Base-by-base conservation (phyloP, 2,113 vertebrate species). In the Cynopterus brachyotis region DNA sequence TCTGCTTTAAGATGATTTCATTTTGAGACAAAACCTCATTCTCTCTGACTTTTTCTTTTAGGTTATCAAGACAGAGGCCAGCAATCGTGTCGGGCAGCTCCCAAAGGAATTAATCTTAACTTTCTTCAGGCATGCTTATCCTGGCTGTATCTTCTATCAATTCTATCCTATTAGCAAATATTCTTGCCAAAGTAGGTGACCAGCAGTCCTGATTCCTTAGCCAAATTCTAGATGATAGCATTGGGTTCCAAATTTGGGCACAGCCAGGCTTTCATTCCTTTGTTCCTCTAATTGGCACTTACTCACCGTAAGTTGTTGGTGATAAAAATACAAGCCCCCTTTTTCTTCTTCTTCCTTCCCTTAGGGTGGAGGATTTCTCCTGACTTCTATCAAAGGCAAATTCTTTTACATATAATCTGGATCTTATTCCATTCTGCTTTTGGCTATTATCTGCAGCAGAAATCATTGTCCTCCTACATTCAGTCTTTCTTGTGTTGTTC, bases 21-120 rank as follows among this genome's bases (percentile, higher is more conserved):
- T 97, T 94, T 45, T 64, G 67, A 97, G 85, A 95, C 73, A 92
- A 96, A 96, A 80, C 50, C 32, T 86, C 76, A 69, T 67, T 96
- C 37, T 80, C 37, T 73, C 9, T 69, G 45, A 85, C 67, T 59
- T 20, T 89, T 94, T 96, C 72, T 90, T 75, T 94, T 64, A 89
- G 67, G 28, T 91, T 72, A 85, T 88, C 50, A 24, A 37, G 47
- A 45, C 76, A 92, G 70, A 83, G 64, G 55, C 37, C 24, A 96
- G 60, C 81, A 94, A 67, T 82, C 66, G 8, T 93, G 69, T 53
- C 15, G 50, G 67, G 16, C 32, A 28, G 17, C 24, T 35, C 76
- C 24, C 20, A 64, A 57, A 93, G 19, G 37, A 94, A 86, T 70
- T 35, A 89, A 47, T 95, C 64, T 80, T 75, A 62, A 64, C 40